Evolutionary conservation across 2,797 vertebrate genomes (phyloP).

Genomic region (Zalophus californianus): DNA sequence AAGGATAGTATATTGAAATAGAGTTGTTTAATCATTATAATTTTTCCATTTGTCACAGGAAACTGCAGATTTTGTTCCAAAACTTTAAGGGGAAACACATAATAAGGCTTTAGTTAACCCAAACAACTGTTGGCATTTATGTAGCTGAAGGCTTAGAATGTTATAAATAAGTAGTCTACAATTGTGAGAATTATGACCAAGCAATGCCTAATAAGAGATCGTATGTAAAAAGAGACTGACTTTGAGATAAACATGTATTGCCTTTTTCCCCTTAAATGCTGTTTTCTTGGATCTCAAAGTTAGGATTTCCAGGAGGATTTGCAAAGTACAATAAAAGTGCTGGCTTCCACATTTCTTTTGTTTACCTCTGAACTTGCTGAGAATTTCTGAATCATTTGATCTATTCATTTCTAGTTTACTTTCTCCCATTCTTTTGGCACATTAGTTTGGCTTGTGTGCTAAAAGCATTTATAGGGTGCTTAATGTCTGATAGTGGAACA

Average conservation of each 20-base stretch:
- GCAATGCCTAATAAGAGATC: background rate
- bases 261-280: background rate
- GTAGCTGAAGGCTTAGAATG: background rate
- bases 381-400: constrained; percentile 39
- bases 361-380: background rate
- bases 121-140: background rate
- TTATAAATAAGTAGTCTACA: constrained; percentile 6
- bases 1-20: background rate
- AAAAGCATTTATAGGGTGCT: background rate
- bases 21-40: constrained; percentile 55
- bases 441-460: background rate
- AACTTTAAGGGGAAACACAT: background rate
- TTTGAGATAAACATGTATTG: background rate
- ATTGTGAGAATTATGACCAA: constrained; percentile 14
- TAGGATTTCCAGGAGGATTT: constrained; percentile 1
- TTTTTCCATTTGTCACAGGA: constrained; percentile 13
- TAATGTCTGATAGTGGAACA: background rate
- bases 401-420: background rate
- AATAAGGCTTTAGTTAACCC: background rate
- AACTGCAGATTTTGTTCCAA: constrained; percentile 37
- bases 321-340: background rate
- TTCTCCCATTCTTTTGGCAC: background rate
- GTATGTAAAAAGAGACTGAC: background rate
- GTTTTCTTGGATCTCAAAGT: background rate
- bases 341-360: background rate